phyloP scores from a whole-genome alignment of 2,797 vertebrate genomes.

The Micropoecilia bifurca region DNA sequence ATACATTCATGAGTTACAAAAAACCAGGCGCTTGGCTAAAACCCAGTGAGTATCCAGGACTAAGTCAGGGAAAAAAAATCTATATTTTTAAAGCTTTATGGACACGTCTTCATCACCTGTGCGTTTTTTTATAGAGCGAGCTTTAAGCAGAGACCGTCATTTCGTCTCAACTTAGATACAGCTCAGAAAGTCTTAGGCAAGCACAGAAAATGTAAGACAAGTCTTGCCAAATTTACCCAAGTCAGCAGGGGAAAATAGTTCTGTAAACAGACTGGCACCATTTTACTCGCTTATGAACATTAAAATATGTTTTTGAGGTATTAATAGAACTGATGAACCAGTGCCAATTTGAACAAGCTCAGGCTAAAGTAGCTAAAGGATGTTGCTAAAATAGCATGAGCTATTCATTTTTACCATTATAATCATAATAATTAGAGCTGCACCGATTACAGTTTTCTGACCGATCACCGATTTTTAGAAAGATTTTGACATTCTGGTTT shows the following conservation, averaged over 20 bases:
- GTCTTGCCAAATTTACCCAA: not conserved
- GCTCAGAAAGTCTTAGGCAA: not conserved
- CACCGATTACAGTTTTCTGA: too few relatives aligned
- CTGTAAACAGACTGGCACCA: too few relatives aligned
- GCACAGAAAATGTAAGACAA: not conserved
- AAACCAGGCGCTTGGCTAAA: not conserved
- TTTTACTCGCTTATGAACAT: too few relatives aligned
- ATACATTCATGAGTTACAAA: not conserved
- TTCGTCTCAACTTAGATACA: not conserved
- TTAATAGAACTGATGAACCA: not conserved
- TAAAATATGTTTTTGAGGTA: too few relatives aligned
- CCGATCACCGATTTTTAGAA: too few relatives aligned
- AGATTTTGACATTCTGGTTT: too few relatives aligned
- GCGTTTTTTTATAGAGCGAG: not conserved
- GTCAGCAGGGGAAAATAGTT: too few relatives aligned
- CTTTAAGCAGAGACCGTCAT: not conserved
- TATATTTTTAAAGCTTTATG: not conserved
- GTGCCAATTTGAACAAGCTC: not conserved
- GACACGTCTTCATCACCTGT: not conserved
- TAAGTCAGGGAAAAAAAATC: not conserved
- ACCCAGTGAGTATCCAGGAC: not conserved
- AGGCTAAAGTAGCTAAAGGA: too few relatives aligned
- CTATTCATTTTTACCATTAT: not conserved
- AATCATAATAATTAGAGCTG: not conserved
- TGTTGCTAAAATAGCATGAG: not conserved